Percentiles rank a stretch among this genome's conserved stretches.
Conservation (phyloP, 2,888 invertebrate species). For the Eudemis profundana region DNA sequence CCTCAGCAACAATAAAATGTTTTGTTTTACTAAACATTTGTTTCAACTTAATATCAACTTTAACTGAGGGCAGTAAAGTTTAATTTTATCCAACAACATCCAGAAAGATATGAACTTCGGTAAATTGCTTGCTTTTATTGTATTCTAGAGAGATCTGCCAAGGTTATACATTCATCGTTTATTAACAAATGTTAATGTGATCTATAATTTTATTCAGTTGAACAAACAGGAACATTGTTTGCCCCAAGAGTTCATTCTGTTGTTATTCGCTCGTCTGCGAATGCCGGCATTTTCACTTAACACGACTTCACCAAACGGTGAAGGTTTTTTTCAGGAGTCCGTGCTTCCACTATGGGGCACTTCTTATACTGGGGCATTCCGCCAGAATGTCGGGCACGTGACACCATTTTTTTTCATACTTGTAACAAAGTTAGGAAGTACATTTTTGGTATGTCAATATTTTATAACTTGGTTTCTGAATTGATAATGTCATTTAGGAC, state of each 20-base stretch:
- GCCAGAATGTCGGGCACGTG: no score
- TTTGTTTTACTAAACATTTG: neutral
- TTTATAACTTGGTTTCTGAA: no score
- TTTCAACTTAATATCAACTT: neutral
- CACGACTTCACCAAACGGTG: no score
- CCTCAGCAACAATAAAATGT: neutral
- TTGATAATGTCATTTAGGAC: no score
- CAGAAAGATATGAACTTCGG: neutral
- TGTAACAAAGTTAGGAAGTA: no score
- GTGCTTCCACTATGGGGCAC: no score
- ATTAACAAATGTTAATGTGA: slow-evolving; percentile 10
- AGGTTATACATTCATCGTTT: slow-evolving; percentile 18
- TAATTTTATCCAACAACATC: neutral
- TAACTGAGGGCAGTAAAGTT: neutral
- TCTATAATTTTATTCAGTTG: slow-evolving; percentile 23
- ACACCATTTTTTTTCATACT: no score
- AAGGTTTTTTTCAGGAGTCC: no score
- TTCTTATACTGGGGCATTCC: no score
- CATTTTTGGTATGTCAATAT: no score
- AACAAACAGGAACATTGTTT: slow-evolving; percentile 4
- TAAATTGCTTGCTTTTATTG: neutral
- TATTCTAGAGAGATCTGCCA: neutral
- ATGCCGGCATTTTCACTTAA: no score
- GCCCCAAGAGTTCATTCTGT: neutral
- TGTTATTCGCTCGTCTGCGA: neutral